phyloP scores from a whole-genome alignment of 1,140 invertebrate genomes.

The Lineus longissimus region DNA sequence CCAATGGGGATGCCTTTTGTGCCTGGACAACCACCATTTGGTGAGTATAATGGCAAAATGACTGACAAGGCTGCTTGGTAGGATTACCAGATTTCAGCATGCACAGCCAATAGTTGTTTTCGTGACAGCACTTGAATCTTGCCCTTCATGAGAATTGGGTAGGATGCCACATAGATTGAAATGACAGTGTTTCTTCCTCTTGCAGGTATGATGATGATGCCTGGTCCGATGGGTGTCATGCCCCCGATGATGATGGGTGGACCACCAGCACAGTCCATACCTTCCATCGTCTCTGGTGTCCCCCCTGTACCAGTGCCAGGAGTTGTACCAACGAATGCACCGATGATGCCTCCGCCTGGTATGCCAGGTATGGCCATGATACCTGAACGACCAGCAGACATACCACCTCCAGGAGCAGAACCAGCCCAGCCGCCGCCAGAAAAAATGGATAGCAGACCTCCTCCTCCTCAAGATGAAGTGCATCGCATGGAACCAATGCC shows the following conservation, averaged over 20 bases:
- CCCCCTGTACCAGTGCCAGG: conserved; percentile 54
- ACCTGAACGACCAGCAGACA: not conserved
- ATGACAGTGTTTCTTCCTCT: not conserved
- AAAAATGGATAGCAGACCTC: not conserved
- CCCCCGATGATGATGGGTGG: conserved; percentile 46
- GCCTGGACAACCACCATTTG: no score
- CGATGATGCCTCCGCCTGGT: conserved; percentile 23
- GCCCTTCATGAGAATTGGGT: no score
- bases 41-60: no score
- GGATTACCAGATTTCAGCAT: no score
- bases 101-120: no score
- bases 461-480: conserved; percentile 32
- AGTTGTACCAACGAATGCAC: conserved; percentile 45
- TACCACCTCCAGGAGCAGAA: conserved; percentile 3
- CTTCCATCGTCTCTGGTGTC: conserved; percentile 62
- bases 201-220: conserved; percentile 27
- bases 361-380: conserved; percentile 13
- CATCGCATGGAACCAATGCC: no score
- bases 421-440: not conserved
- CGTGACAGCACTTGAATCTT: no score
- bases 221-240: conserved; percentile 29
- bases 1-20: no score
- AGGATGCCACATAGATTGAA: no score
- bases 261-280: conserved; percentile 58
- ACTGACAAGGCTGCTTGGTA: no score